Percentiles rank a stretch among this genome's conserved stretches.
These are phyloP conservation scores for Triplophysa siluroides DNA, from an alignment of 2,113 vertebrate species.

Conservation along the genomic window DNA sequence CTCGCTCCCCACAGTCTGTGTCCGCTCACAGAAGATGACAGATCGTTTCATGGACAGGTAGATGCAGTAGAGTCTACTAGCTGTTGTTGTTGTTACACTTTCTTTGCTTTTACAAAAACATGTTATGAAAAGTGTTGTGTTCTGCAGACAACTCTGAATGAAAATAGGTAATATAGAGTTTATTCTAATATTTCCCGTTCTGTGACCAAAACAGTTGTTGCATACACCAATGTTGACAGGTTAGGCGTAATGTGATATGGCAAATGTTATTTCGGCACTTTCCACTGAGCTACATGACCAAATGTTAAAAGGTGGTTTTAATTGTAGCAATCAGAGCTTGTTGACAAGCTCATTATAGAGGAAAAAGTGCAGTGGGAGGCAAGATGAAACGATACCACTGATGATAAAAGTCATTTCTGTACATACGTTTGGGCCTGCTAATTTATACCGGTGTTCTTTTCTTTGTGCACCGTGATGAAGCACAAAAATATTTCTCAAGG, in stretches of 20 bases:
- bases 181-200: no score
- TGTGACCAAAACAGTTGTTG: no score
- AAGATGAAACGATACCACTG: slow-evolving; percentile 26
- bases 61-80: rapidly evolving
- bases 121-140: no score
- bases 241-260: slow-evolving; percentile 48
- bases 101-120: no score
- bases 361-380: slow-evolving; percentile 62
- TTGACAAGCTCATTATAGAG: slow-evolving; percentile 71
- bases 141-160: no score
- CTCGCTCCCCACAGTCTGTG: no score
- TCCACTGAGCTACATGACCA: slow-evolving; percentile 66
- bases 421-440: slow-evolving; percentile 29
- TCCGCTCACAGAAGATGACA: no score
- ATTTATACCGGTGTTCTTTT: slow-evolving; percentile 35
- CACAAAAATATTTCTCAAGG: neutral
- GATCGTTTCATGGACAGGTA: rapidly evolving
- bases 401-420: slow-evolving; percentile 39
- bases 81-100: no score
- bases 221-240: no score
- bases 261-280: slow-evolving; percentile 64
- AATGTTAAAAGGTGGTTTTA: slow-evolving; percentile 73
- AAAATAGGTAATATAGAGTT: no score
- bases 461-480: slow-evolving; percentile 10
- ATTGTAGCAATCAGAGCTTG: slow-evolving; percentile 71